Base-by-base conservation (phyloP, 64 coral and sea anemone species). In the Acropora tenuis region DNA sequence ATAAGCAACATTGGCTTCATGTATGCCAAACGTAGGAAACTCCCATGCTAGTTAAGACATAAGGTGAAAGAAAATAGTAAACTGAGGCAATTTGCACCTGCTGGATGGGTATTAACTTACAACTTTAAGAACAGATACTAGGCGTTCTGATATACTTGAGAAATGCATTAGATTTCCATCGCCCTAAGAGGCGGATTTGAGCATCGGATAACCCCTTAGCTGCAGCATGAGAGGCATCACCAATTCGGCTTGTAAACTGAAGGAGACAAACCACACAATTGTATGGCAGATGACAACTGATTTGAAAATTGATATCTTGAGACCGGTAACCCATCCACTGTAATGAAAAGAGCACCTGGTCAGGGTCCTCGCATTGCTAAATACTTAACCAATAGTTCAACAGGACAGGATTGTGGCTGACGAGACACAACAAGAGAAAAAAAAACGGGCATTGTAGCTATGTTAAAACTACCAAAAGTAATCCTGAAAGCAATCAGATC, bases 391-490 rank as follows among this genome's bases (percentile, higher is more conserved):
- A 85, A 17, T 16, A 85, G 45, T 11, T 69, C 58, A n/a, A 85
- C 82, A 16, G 82, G 93, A 43, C 88, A 90, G 74, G 77, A 79
- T 55, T 50, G 48, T 8, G 74, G 65, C 43, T 74, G 65, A 8
- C 69, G 79, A 74, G 68, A 42, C 69, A 91, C 20, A 15, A 75
- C 20, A 17, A n/a, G n/a, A 91, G 44, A 69, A 80, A 75, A 74
- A 84, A 18, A 80, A 80, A 8, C 16, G 83, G 42, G 63, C 47
- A 69, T 92, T 92, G 49, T 87, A 92, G 47, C 73, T 92, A 63
- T 92, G 90, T 92, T 92, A 92, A 77, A 92, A 92, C 86, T 65
- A 16, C 57, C 47, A 86, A 92, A 92, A 76, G 53, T 85, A 44
- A 92, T 40, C 76, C 74, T 86, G 15, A 92, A 50, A 76, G 77